Percentiles rank a stretch among this genome's conserved stretches.
phyloP scores from a whole-genome alignment of 2,888 invertebrate genomes.

The Stenurella melanura region DNA sequence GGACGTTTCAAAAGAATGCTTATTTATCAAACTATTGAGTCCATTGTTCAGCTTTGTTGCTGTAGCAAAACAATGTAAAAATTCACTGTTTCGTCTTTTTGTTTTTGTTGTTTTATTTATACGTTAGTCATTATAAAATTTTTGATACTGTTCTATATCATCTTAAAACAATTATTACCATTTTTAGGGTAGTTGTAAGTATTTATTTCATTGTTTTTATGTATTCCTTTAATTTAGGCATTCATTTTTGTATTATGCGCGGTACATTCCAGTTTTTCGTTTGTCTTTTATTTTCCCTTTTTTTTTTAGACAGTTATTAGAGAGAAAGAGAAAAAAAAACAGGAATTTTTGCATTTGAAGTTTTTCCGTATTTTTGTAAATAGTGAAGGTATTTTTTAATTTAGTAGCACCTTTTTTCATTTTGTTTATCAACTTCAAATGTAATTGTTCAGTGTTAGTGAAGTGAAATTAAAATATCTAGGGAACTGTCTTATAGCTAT shows the following conservation, averaged over 20 bases:
- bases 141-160: slow-evolving; percentile 65
- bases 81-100: slow-evolving; percentile 58
- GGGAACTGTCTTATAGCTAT: no score
- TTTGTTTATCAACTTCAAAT: slow-evolving; percentile 60
- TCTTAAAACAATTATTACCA: slow-evolving; percentile 57
- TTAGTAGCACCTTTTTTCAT: slow-evolving; percentile 54
- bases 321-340: slow-evolving; percentile 37
- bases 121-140: slow-evolving; percentile 60
- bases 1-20: slow-evolving; percentile 52
- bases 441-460: slow-evolving; percentile 60
- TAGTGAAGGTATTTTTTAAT: slow-evolving; percentile 53
- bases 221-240: slow-evolving; percentile 61
- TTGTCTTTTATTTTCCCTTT: slow-evolving; percentile 51
- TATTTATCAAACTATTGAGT: slow-evolving; percentile 67
- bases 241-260: slow-evolving; percentile 62
- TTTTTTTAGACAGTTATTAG: slow-evolving; percentile 21
- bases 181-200: slow-evolving; percentile 60
- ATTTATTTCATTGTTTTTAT: slow-evolving; percentile 64
- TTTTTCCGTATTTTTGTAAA: slow-evolving; percentile 57
- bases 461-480: no score
- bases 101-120: slow-evolving; percentile 60
- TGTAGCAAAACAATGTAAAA: slow-evolving; percentile 48
- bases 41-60: slow-evolving; percentile 54
- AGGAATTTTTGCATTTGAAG: slow-evolving; percentile 62
- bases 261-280: slow-evolving; percentile 69